Evolutionary conservation across 64 coral and sea anemone species (phyloP), one percentile per base, ranked within the genome.

Genomic region (Porites lutea): DNA sequence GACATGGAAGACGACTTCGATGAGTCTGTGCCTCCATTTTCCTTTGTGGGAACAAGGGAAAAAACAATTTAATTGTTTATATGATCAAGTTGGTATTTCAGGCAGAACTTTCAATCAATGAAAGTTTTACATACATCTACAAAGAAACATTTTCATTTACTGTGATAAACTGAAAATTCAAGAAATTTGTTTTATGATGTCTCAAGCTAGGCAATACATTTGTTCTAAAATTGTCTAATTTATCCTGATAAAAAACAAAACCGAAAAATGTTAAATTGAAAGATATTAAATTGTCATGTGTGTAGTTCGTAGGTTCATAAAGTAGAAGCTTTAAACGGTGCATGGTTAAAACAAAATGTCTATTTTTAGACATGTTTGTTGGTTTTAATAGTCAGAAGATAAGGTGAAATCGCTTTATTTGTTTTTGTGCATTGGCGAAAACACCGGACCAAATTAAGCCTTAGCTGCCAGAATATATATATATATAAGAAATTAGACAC

Each of bases 1-100:
- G 81, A 84, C 49, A 84, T 84, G 10, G 89, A 91, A 63, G 79
- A 83, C 11, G 81, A 75, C 15, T 74, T 83, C 11, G 78, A 75
- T 57, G 89, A 91, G 10, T 72, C 52, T 15, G 8, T 91, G 37
- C 66, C 89, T 74, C 68, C 89, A 52, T 83, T 82, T 82, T 65
- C 46, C 19, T 84, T 84, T 69, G 81, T 84, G 50, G 81, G 81
- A 52, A 84, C 81, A 68, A 68, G 48, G 63, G 63, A 84, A 68
- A 84, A 84, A 63, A 63, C 69, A 84, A 51, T 6, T 51, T 51
- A 68, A 18, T 44, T 62, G 15, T 3, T 13, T 52, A 51, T n/a
- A 76, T 53, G 52, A 57, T 57, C 54, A 9, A 57, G 54, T 57
- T 12, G 54, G 7, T 12, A 2, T 76, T 49, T 37, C 27, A 37